Evolutionary conservation across 2,113 vertebrate genomes (phyloP).

Genomic region (Cinclus mexicanus): DNA sequence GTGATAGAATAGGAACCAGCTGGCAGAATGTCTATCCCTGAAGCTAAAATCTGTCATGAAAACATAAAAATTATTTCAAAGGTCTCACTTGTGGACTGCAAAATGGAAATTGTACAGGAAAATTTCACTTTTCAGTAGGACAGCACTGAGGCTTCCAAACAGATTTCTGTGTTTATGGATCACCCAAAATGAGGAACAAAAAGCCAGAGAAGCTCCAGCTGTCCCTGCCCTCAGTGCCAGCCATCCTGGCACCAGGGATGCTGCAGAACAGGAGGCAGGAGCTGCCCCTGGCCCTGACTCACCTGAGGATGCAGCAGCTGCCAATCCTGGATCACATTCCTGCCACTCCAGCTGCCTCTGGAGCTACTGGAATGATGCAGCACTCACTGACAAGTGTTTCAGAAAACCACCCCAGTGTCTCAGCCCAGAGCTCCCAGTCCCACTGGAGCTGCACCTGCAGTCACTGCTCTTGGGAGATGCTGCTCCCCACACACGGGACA

Average conservation of each 20-base stretch:
- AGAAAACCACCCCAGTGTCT: too few species aligned
- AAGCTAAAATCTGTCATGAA: neutral
- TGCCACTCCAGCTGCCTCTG: neutral
- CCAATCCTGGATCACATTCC: neutral
- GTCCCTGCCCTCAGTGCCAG: neutral
- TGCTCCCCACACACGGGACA: neutral
- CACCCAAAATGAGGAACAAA: neutral
- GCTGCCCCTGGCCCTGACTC: neutral
- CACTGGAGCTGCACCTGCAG: neutral
- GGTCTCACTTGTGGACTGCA: fast-evolving
- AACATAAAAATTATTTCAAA: neutral
- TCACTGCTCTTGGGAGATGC: neutral
- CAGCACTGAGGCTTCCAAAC: neutral
- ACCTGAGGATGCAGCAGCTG: neutral
- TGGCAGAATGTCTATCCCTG: neutral
- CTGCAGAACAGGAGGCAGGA: neutral
- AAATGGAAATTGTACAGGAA: neutral
- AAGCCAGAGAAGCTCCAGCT: neutral
- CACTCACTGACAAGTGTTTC: neutral
- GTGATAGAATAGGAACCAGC: neutral
- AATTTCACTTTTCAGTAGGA: neutral
- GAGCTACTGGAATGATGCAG: neutral
- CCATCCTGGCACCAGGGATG: neutral
- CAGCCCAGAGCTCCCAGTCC: neutral
- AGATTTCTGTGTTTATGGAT: neutral